Conservation (phyloP, 2,113 vertebrate species). For the Alouatta palliata region DNA sequence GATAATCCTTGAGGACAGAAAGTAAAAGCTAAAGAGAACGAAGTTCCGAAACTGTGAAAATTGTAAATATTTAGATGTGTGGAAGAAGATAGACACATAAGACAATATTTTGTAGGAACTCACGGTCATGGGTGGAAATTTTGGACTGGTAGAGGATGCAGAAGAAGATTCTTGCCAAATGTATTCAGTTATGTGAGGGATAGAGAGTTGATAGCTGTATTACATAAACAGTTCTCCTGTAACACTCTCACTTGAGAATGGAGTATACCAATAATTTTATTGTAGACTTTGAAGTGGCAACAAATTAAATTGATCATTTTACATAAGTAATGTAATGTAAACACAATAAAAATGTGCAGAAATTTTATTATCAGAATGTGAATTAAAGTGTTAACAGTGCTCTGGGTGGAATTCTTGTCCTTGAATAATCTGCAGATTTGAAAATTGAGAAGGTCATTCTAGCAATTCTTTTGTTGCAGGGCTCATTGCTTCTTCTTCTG, state of each 20-base stretch:
- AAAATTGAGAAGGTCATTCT: not conserved
- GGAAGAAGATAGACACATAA: rapidly evolving
- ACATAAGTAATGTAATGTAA: not conserved
- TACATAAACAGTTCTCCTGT: not conserved
- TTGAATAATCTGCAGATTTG: not conserved
- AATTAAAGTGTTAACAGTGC: not conserved
- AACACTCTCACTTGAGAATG: not conserved
- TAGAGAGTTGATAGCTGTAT: not conserved
- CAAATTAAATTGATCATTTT: not conserved
- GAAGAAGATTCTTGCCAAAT: not conserved
- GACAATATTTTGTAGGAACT: not conserved
- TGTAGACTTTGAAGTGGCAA: not conserved
- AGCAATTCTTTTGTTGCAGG: not conserved
- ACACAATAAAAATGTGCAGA: not conserved
- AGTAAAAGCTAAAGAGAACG: not conserved
- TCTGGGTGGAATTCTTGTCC: not conserved
- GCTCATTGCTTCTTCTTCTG: not conserved
- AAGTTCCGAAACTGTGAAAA: not conserved
- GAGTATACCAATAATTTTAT: not conserved
- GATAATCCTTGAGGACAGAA: not conserved
- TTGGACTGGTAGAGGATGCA: rapidly evolving
- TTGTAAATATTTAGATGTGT: rapidly evolving
- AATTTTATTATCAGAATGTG: not conserved
- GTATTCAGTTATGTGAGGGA: not conserved
- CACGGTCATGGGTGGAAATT: not conserved